Base-by-base conservation (phyloP, 2,113 vertebrate species). In the Oryzias celebensis region DNA sequence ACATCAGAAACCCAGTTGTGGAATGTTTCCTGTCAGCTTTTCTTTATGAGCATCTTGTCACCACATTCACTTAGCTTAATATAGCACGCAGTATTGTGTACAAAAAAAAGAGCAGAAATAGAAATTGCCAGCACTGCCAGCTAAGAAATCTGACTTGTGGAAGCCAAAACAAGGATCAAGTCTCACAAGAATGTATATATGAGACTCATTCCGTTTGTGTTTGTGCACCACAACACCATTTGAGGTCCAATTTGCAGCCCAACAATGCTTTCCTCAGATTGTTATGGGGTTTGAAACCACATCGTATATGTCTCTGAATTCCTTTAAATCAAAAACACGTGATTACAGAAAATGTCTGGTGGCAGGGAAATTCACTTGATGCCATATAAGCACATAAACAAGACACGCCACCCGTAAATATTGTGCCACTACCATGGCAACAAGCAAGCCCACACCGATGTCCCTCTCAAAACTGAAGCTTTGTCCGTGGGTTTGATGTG, bases 101-200 rank as follows among this genome's bases (percentile, higher is more conserved):
- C 51, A 79, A 85, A 87, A 84, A 86, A 80, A 65, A 73, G 3
- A 36, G 74, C 82, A 73, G 75, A 75, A 89, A 89, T 86, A 89
- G 81, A 83, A 74, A 68, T 78, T 26, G 49, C 63, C 61, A 53
- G 68, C 66, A 26, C 65, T 47, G 53, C 52, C 65, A 43, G 75
- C 49, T 68, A 58, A 76, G 74, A 68, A 66, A 58, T 56, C 73
- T 52, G 66, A 83, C 74, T 59, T 18, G 44, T 46, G 18, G 58
- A 65, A 68, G 73, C 44, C 70, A 82, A 81, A 77, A 72, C 68
- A 71, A 45, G 62, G 62, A 74, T 84, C 49, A 16, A 48, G 56
- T 24, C 54, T 64, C 26, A 62, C 3, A 70, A 51, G 57, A 63
- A 60, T 12, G 55, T 57, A 48, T 56, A 22, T 36, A 41, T 45